Evolutionary conservation across 2,888 invertebrate species (phyloP).

Genomic region (Leptinotarsa juncta): DNA sequence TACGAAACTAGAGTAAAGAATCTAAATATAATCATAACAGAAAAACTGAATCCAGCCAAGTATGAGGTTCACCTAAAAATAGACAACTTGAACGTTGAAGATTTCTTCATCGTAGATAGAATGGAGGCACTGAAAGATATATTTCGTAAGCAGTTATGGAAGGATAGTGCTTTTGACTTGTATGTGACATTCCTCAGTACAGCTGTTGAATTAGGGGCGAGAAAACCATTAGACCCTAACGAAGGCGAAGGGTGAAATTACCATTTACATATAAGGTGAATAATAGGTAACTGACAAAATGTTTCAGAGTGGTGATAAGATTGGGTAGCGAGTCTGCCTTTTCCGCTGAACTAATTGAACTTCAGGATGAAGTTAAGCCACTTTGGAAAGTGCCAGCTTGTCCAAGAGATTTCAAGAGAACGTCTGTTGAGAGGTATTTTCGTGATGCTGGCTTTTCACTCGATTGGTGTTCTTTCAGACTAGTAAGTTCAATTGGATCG

Average conservation of each 20-base stretch:
- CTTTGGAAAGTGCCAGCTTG: constrained; percentile 82
- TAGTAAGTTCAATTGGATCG: constrained; percentile 69
- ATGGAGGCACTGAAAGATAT: constrained; percentile 82
- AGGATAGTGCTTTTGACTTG: constrained; percentile 78
- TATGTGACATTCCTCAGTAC: constrained; percentile 88
- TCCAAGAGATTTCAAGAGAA: constrained; percentile 84
- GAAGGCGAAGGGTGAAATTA: constrained; percentile 84
- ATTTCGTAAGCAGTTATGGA: constrained; percentile 83
- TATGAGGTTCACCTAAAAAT: constrained; percentile 89
- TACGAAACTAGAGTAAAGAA: constrained; percentile 79
- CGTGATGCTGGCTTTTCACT: constrained; percentile 81
- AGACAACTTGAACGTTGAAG: constrained; percentile 89
- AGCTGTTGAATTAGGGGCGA: constrained; percentile 85
- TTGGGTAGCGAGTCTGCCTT: constrained; percentile 82
- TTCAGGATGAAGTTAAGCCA: constrained; percentile 86
- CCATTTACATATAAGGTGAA: neutral
- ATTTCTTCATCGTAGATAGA: constrained; percentile 79
- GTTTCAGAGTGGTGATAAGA: constrained; percentile 79
- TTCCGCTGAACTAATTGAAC: constrained; percentile 75
- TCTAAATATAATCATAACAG: constrained; percentile 69
- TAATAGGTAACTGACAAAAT: constrained; percentile 24
- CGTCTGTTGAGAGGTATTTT: constrained; percentile 86
- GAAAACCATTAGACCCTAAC: constrained; percentile 83
- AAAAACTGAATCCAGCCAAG: constrained; percentile 76
- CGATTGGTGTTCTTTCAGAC: constrained; percentile 90